Evolutionary conservation across 2,797 vertebrate genomes (phyloP).

Genomic region (Apogon hyalosoma): DNA sequence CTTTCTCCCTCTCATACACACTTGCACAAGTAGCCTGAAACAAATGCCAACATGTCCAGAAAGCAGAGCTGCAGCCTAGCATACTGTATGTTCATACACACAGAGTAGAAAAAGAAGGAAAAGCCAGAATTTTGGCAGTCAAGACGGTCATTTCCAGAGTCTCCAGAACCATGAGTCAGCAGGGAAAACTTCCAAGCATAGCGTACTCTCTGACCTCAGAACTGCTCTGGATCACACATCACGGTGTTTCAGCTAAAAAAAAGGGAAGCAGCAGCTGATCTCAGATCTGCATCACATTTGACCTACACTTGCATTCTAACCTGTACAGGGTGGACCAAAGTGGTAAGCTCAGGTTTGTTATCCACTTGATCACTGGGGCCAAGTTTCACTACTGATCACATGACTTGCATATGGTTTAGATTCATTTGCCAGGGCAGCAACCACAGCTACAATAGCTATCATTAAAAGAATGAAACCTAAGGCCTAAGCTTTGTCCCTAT

Average conservation of each 20-base stretch:
- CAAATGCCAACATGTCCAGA: slow-evolving; percentile 69
- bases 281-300: slow-evolving; percentile 24
- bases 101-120: slow-evolving; percentile 61
- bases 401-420: no score
- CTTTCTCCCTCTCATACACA: slow-evolving; percentile 17
- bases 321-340: neutral
- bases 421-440: neutral
- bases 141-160: slow-evolving; percentile 75
- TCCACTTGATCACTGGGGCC: neutral
- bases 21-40: slow-evolving; percentile 57
- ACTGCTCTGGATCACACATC: slow-evolving; percentile 60
- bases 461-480: neutral
- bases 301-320: slow-evolving; percentile 7
- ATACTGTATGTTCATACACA: slow-evolving; percentile 50
- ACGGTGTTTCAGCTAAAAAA: slow-evolving; percentile 41
- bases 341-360: slow-evolving; percentile 13
- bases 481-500: neutral
- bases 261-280: slow-evolving; percentile 5
- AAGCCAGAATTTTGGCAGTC: slow-evolving; percentile 70
- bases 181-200: slow-evolving; percentile 76
- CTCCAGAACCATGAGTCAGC: slow-evolving; percentile 81
- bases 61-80: slow-evolving; percentile 49
- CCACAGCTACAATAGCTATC: neutral
- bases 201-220: slow-evolving; percentile 78
- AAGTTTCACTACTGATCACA: slow-evolving; percentile 15